Conservation (phyloP, 2,113 vertebrate species). For the Sterrhoptilus dennistouni region DNA sequence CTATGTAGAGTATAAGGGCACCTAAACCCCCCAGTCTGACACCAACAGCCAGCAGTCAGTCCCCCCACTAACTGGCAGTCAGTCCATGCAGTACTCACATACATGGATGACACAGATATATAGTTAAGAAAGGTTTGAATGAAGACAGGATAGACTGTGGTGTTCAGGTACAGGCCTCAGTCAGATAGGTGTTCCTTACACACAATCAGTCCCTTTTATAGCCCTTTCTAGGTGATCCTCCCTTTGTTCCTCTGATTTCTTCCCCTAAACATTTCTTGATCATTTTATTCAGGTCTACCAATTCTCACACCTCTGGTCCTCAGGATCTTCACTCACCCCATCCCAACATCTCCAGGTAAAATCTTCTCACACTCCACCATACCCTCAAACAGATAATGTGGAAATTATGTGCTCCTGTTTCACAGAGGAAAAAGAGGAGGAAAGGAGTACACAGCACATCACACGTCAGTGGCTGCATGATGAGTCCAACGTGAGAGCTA, state of each 20-base stretch:
- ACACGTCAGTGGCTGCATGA: rapidly evolving
- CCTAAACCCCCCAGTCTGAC: not conserved
- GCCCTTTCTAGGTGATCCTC: not conserved
- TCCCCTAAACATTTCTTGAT: not conserved
- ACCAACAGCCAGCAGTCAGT: not conserved
- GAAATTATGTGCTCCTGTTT: not conserved
- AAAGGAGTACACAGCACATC: not conserved
- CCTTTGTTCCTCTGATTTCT: not conserved
- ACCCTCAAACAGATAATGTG: not conserved
- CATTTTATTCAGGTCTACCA: not conserved
- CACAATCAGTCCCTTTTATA: not conserved
- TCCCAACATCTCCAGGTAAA: not conserved
- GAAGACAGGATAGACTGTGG: not conserved
- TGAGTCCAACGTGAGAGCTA: not conserved
- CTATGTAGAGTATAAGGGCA: not conserved
- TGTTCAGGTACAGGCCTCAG: not conserved
- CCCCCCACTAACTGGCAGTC: not conserved
- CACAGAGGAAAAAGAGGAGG: not conserved
- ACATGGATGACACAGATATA: not conserved
- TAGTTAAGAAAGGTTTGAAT: not conserved
- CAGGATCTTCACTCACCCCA: not conserved
- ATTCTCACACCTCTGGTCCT: not conserved
- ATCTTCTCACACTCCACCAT: not conserved
- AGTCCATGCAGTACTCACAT: not conserved
- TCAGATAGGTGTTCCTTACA: rapidly evolving